Evolutionary conservation across 1,140 invertebrate genomes (phyloP).

Genomic region (Acyrthosiphon pisum): DNA sequence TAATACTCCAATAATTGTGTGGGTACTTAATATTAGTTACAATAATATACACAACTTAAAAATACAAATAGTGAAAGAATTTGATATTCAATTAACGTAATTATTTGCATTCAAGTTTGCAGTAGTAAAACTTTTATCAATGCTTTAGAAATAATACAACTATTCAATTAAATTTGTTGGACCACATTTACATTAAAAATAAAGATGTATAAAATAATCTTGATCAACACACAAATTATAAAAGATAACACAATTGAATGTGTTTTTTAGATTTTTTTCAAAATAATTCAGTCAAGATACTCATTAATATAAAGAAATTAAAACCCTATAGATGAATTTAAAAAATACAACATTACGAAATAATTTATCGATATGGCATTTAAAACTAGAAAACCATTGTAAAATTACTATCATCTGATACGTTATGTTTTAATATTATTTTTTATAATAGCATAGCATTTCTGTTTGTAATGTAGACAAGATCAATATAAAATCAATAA

Average conservation of each 20-base stretch:
- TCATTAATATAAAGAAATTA: neutral
- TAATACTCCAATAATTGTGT: neutral
- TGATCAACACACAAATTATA: neutral
- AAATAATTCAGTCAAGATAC: slow-evolving; percentile 25
- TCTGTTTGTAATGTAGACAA: neutral
- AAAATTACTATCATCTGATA: neutral
- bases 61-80: neutral
- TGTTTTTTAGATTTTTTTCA: neutral
- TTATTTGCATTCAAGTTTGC: neutral
- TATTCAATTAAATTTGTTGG: neutral
- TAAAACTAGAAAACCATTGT: neutral
- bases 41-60: neutral
- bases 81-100: slow-evolving; percentile 2
- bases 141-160: neutral
- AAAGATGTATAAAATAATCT: neutral
- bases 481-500: neutral
- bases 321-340: neutral
- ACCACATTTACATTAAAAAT: slow-evolving; percentile 22
- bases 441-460: neutral
- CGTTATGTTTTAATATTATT: neutral
- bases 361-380: slow-evolving; percentile 23
- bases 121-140: neutral
- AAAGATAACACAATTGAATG: neutral
- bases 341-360: neutral
- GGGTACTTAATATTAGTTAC: neutral